Conservation (phyloP, 2,888 invertebrate genomes). For the Ectropis crepuscularia region DNA sequence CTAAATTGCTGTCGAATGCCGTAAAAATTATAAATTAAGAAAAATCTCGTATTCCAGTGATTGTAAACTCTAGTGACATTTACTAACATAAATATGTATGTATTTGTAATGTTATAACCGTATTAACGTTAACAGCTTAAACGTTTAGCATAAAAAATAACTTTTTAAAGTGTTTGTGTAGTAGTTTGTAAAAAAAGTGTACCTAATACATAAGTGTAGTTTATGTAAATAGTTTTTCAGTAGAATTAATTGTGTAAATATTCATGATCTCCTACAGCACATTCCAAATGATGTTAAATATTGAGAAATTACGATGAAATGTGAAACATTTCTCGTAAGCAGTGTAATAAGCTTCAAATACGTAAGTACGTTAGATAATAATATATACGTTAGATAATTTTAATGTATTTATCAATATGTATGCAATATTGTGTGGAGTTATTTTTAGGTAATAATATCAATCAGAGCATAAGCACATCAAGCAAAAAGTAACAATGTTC, state of each 20-base stretch:
- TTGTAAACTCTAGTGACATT: too few species aligned
- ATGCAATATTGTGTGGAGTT: constrained; percentile 9
- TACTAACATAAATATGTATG: too few species aligned
- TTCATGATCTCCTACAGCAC: constrained; percentile 72
- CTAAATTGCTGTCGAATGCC: too few species aligned
- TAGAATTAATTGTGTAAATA: constrained; percentile 54
- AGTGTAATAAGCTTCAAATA: constrained; percentile 5
- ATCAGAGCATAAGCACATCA: constrained; percentile 9
- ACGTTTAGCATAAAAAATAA: too few species aligned
- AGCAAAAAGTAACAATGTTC: not conserved
- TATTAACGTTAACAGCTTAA: too few species aligned
- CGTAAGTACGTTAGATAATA: not conserved
- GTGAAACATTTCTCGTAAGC: constrained; percentile 62
- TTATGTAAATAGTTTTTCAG: constrained; percentile 9
- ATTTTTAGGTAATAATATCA: not conserved
- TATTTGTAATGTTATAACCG: too few species aligned
- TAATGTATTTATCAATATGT: not conserved
- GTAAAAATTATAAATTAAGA: too few species aligned
- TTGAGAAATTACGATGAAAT: constrained; percentile 45
- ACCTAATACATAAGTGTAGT: not conserved
- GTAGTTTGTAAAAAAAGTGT: not conserved
- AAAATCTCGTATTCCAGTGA: too few species aligned
- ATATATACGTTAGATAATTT: not conserved
- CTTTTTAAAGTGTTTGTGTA: not conserved
- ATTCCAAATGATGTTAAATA: constrained; percentile 69